These are phyloP conservation scores for Zygaena filipendulae DNA, from an alignment of 2,888 invertebrate genomes.

Conservation along the genomic window DNA sequence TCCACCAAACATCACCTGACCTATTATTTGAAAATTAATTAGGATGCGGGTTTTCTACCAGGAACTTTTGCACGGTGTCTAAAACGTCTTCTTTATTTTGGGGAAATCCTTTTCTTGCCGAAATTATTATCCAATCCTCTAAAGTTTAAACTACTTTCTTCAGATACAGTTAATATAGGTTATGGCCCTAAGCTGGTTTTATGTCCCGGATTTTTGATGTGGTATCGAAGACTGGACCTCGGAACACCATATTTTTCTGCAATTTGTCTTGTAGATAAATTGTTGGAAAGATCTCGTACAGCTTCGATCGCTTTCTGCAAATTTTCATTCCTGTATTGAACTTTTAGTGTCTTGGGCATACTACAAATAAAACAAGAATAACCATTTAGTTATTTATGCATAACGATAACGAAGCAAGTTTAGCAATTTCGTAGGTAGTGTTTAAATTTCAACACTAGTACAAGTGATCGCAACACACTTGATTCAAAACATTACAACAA, in stretches of 20 bases:
- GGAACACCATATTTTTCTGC: conserved; percentile 6
- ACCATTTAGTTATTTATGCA: too few relatives aligned
- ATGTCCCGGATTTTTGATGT: too few relatives aligned
- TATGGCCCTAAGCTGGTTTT: too few relatives aligned
- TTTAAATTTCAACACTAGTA: too few relatives aligned
- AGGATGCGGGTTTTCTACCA: too few relatives aligned
- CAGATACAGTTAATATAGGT: conserved; percentile 1
- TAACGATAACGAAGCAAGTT: too few relatives aligned
- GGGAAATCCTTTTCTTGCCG: neutral
- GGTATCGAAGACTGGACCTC: too few relatives aligned
- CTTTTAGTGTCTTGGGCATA: conserved; percentile 6
- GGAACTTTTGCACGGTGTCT: conserved; percentile 1
- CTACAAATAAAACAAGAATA: too few relatives aligned
- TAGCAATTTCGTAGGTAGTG: too few relatives aligned
- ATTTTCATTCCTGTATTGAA: conserved; percentile 5
- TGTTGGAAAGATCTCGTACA: conserved; percentile 4
- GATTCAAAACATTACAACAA: too few relatives aligned
- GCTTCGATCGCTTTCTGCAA: conserved; percentile 7
- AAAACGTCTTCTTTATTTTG: conserved; percentile 1
- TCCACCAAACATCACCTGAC: conserved; percentile 4
- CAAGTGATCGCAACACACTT: too few relatives aligned
- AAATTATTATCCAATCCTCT: conserved; percentile 3
- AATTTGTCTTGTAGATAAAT: conserved; percentile 5
- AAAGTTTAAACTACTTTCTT: conserved; percentile 6
- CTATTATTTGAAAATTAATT: conserved; percentile 4